A percentile compares a stretch with the other conserved stretches of the same genome.
phyloP scores from a whole-genome alignment of 2,113 vertebrate genomes.

The Petromus typicus region DNA sequence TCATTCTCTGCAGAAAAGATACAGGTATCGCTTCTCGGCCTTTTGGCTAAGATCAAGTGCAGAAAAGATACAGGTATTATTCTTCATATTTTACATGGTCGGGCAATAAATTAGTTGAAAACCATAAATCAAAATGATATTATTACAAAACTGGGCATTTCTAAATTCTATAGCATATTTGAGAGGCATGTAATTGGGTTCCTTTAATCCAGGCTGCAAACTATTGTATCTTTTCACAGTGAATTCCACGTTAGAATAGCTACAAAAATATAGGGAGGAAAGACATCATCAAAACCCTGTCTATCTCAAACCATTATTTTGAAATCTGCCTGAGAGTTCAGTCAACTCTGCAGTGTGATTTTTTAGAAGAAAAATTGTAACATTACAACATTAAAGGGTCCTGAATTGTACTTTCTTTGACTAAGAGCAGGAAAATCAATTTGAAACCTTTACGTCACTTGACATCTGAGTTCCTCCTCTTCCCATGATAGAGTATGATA shows the following conservation, averaged over 20 bases:
- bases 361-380: constrained; percentile 54
- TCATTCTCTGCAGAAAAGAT: constrained; percentile 47
- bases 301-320: constrained; percentile 75
- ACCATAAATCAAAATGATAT: constrained; percentile 64
- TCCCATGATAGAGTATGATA: neutral
- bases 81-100: constrained; percentile 67
- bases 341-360: constrained; percentile 15
- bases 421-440: constrained; percentile 33
- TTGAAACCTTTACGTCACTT: constrained; percentile 13
- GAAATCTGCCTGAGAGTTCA: constrained; percentile 27
- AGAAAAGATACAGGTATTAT: constrained; percentile 53
- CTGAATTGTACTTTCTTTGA: neutral
- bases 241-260: constrained; percentile 73
- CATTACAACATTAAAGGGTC: constrained; percentile 2
- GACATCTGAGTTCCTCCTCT: neutral
- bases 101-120: constrained; percentile 76
- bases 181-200: constrained; percentile 74
- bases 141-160: constrained; percentile 57
- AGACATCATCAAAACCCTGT: constrained; percentile 62
- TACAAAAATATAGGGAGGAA: constrained; percentile 53
- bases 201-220: constrained; percentile 77
- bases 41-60: too few species aligned
- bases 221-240: constrained; percentile 62
- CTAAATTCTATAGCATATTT: constrained; percentile 73
- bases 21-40: too few species aligned